Evolutionary conservation across 2,888 invertebrate genomes (phyloP).

Genomic region (Erebia aethiops): DNA sequence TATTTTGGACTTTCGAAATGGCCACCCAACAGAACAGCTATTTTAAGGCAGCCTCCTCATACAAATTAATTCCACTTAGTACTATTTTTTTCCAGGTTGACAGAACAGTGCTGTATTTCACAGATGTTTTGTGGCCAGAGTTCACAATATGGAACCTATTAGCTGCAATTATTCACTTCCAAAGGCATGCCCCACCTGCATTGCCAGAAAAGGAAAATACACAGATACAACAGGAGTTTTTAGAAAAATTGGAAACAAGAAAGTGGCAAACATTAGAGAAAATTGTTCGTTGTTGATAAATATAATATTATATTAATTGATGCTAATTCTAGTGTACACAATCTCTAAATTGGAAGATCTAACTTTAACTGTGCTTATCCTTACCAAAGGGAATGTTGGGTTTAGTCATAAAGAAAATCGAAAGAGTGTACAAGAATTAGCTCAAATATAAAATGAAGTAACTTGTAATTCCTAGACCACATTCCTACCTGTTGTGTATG

Average conservation of each 20-base stretch:
- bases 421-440: no score
- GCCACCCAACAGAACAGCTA: no score
- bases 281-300: slow-evolving; percentile 50
- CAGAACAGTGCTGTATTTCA: slow-evolving; percentile 92
- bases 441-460: no score
- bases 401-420: no score
- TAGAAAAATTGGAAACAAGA: slow-evolving; percentile 65
- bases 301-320: background rate
- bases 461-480: no score
- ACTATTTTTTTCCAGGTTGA: slow-evolving; percentile 81
- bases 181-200: slow-evolving; percentile 77
- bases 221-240: slow-evolving; percentile 62
- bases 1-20: no score
- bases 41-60: no score
- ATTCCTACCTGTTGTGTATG: no score
- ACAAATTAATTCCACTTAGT: no score
- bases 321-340: background rate
- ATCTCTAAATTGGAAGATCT: background rate
- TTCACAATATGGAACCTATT: slow-evolving; percentile 96
- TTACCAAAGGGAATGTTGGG: no score
- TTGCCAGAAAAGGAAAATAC: slow-evolving; percentile 50
- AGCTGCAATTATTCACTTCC: slow-evolving; percentile 93
- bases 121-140: slow-evolving; percentile 97
- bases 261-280: slow-evolving; percentile 64
- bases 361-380: no score